Evolutionary conservation across 1,140 invertebrate genomes (phyloP), one percentile per base, ranked within the genome.

Genomic region (Cyclargus thomasi): DNA sequence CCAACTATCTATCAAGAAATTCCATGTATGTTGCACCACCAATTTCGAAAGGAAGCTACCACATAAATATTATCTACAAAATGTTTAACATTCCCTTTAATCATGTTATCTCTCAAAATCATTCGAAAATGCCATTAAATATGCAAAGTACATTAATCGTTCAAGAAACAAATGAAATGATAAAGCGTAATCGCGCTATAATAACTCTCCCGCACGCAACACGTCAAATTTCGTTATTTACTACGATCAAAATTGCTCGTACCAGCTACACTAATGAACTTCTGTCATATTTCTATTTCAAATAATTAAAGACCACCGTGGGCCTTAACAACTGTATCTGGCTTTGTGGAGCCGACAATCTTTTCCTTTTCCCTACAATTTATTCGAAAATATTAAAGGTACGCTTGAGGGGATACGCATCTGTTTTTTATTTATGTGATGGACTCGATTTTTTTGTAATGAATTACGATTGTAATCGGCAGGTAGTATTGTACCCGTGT

Each of bases 301-400:
- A 82, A 86, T 88, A 86, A 88, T 88, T 88, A 86, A 84, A 79
- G 79, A 82, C 83, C 80, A 88, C 83, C 85, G 82, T 81, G 75
- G 66, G 72, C 74, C 72, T 78, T 85, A 84, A 86, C 80, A 86
- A 83, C 80, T 83, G 81, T 78, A 83, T 87, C 78, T 71, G 21
- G 67, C 80, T 87, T 88, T 88, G 82, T 85, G 72, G 74, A 64
- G 81, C 86, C 86, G 86, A 80, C 86, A 76, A 74, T 79, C 78
- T 79, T 68, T 70, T 67, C 68, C 72, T 67, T 81, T 83, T 80
- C 78, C 78, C 77, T 79, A 77, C 65, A 87, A 87, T 86, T 84
- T 87, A 85, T 88, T 78, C 82, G 83, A 85, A 82, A 84, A 82
- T 82, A 77, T 29, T 29, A 29, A 29, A 29, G 76, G 78, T 79